Evolutionary conservation across 2,113 vertebrate species (phyloP), one percentile per base, ranked within the genome.

Genomic region (Elephas maximus): DNA sequence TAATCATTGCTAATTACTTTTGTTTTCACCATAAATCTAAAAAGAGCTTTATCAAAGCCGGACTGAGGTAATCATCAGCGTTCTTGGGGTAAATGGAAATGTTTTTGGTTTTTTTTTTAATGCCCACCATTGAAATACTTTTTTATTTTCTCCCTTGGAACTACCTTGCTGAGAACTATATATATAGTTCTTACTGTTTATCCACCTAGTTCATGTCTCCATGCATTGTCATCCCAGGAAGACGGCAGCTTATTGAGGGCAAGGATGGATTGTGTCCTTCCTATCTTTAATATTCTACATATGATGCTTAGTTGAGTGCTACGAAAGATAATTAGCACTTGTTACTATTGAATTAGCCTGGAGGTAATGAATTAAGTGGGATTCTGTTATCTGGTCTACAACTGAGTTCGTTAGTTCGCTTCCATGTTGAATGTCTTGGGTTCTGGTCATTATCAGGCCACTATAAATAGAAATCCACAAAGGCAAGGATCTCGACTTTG

Each of bases 1-100:
- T 93, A 90, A n/a, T 87, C 53, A 93, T 23, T 88, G 0, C 15
- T 96, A 23, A 37, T 67, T 95, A 51, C 26, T 86, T 97, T 85
- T 93, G 45, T 84, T 83, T 80, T 74, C 15, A 45, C 33, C 26
- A 15, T 77, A 80, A 78, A 91, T 80, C 44, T 2, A 78, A 93
- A 90, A 84, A 95, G 15, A 76, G 44, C 1, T 84, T 71, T 23
- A 20, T 28, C 1, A 6, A 5, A 53, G 51, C 51, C 30, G 74
- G 51, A 91, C 63, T 28, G 1, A 15, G 83, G 74, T 90, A 48
- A 41, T 74, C 0, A 26, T 51, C 28, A 85, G 37, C 21, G 2
- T 71, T 88, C 63, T 83, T 95, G 30, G 76, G 33, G n/a, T 89
- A 67, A 74, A 63, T 15, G n/a, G n/a, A 92, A 51, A 5, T 57